phyloP scores from a whole-genome alignment of 2,888 invertebrate species.

The Eubasilissa splendida region DNA sequence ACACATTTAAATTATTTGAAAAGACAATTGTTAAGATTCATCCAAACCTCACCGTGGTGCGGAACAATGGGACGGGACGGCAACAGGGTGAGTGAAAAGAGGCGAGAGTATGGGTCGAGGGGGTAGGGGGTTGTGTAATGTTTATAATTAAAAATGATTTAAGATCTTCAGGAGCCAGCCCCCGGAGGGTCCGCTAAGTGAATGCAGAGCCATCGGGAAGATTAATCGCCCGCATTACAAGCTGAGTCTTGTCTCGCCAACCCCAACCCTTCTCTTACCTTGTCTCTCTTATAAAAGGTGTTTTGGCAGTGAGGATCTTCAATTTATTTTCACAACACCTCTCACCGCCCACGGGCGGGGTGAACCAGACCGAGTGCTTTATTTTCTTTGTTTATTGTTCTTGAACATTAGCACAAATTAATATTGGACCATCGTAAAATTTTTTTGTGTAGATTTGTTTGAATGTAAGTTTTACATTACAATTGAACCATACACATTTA shows the following conservation, averaged over 20 bases:
- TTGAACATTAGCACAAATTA: neutral
- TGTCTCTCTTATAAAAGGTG: constrained; percentile 7
- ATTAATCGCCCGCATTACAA: constrained; percentile 36
- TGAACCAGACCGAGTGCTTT: neutral
- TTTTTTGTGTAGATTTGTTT: too few relatives aligned
- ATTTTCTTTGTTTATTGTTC: constrained; percentile 14
- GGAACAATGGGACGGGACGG: constrained; percentile 14
- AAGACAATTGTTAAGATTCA: neutral
- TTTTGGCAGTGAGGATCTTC: constrained; percentile 2
- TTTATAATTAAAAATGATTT: constrained; percentile 41
- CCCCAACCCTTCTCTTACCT: neutral
- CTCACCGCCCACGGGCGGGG: constrained; percentile 5
- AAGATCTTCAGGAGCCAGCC: constrained; percentile 5
- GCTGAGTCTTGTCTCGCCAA: constrained; percentile 17
- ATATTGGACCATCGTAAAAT: neutral
- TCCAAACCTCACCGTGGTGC: neutral
- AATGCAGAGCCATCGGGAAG: constrained; percentile 25
- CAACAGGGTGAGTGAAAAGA: neutral
- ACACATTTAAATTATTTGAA: too few relatives aligned
- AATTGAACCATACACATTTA: too few relatives aligned
- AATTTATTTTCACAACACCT: constrained; percentile 29
- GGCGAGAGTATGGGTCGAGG: neutral
- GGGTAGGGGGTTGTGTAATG: constrained; percentile 7
- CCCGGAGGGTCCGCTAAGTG: constrained; percentile 26
- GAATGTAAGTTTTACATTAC: too few relatives aligned